phyloP scores from a whole-genome alignment of 2,888 invertebrate species.

The Campopleginae sp. region DNA sequence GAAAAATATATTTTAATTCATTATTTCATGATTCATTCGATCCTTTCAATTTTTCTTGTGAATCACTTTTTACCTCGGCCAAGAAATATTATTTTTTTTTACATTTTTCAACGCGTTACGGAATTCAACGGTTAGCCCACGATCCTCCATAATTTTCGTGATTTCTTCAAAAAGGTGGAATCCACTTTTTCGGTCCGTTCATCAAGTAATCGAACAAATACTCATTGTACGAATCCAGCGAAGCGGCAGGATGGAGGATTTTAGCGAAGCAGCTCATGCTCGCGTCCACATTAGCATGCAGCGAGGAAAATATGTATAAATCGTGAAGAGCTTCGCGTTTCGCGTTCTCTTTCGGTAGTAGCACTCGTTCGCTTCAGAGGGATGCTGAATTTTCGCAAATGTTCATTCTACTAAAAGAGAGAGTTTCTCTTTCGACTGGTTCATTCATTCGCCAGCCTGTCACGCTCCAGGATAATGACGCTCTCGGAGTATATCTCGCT shows the following conservation, averaged over 20 bases:
- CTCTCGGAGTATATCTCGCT: conserved; percentile 21
- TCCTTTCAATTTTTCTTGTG: too few species aligned
- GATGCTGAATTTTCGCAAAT: conserved; percentile 50
- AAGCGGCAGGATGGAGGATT: conserved; percentile 65
- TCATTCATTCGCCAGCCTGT: conserved; percentile 16
- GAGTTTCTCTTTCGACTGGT: not conserved
- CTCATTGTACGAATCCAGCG: conserved; percentile 75
- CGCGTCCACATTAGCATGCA: conserved; percentile 30
- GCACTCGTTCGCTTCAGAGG: conserved; percentile 20
- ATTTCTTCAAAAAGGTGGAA: not conserved
- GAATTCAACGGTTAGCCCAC: not conserved
- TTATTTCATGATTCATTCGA: too few species aligned
- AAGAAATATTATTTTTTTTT: conserved; percentile 19
- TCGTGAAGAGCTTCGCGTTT: conserved; percentile 37
- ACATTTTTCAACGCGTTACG: not conserved
- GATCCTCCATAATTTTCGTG: not conserved
- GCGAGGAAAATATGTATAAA: conserved; percentile 24
- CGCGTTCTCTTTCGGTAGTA: not conserved
- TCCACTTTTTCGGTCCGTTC: not conserved
- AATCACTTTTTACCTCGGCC: too few species aligned
- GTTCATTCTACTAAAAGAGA: conserved; percentile 43
- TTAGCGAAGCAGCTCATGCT: conserved; percentile 48
- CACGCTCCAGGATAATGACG: conserved; percentile 39
- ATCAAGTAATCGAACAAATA: conserved; percentile 14
- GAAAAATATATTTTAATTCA: too few species aligned